These are phyloP conservation scores for Gila robusta DNA, from an alignment of 2,797 vertebrate genomes.

Conservation along the genomic window DNA sequence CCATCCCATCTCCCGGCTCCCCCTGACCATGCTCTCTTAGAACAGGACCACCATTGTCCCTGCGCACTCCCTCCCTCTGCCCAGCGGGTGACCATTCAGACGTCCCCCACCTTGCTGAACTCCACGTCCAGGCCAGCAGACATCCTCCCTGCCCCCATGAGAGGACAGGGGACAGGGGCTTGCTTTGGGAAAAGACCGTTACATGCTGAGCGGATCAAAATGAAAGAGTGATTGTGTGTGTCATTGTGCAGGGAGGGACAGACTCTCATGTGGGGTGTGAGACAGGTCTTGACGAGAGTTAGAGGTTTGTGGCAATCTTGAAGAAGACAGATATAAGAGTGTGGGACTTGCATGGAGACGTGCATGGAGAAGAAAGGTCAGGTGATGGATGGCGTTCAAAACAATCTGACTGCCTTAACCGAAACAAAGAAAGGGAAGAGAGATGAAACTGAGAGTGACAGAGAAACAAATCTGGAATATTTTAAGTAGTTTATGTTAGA, in stretches of 20 bases:
- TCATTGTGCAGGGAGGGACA: neutral
- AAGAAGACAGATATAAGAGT: neutral
- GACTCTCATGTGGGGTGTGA: conserved; percentile 17
- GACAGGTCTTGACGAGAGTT: conserved; percentile 11
- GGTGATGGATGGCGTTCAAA: conserved; percentile 33
- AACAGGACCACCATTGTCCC: conserved; percentile 76
- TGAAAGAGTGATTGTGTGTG: conserved; percentile 46
- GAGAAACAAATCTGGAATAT: neutral
- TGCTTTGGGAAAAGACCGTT: conserved; percentile 58
- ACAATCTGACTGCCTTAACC: conserved; percentile 1
- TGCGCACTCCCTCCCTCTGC: conserved; percentile 52
- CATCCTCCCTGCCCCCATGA: conserved; percentile 54
- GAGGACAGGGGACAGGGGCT: conserved; percentile 51
- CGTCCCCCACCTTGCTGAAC: conserved; percentile 49
- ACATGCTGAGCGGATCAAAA: conserved; percentile 51
- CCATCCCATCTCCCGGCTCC: conserved; percentile 60
- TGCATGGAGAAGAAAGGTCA: conserved; percentile 17
- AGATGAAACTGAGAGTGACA: conserved; percentile 15
- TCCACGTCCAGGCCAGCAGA: conserved; percentile 57
- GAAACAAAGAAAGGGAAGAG: conserved; percentile 20
- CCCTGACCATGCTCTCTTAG: conserved; percentile 68
- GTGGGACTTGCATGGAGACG: neutral
- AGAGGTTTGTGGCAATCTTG: neutral
- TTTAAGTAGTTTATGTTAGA: neutral
- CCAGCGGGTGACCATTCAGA: conserved; percentile 63